Percentiles rank a stretch among this genome's conserved stretches.
These are phyloP conservation scores for Eulithis prunata DNA, from an alignment of 2,888 invertebrate genomes.

Conservation along the genomic window DNA sequence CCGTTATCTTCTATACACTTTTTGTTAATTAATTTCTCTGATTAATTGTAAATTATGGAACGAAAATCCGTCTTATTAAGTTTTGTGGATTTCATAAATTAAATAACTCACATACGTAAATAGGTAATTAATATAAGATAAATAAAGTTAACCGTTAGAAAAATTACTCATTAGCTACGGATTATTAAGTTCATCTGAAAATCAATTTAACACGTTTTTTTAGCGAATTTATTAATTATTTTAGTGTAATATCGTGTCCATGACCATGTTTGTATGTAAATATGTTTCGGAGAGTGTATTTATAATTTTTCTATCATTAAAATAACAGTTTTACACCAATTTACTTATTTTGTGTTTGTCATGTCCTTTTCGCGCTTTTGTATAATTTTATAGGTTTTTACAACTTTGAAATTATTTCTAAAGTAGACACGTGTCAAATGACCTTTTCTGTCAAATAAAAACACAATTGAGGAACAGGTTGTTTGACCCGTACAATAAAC, in stretches of 20 bases:
- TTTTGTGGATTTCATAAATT: constrained; percentile 72
- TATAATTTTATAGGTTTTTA: constrained; percentile 61
- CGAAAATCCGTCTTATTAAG: constrained; percentile 77
- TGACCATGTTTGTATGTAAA: constrained; percentile 68
- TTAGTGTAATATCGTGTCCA: constrained; percentile 65
- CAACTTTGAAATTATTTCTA: constrained; percentile 60
- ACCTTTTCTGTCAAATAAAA: constrained; percentile 49
- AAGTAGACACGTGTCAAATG: constrained; percentile 59
- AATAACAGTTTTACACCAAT: constrained; percentile 60
- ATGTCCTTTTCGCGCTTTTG: constrained; percentile 60
- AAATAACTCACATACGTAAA: constrained; percentile 79
- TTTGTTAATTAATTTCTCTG: constrained; percentile 42
- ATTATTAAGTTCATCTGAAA: constrained; percentile 72
- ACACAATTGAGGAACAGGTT: constrained; percentile 55
- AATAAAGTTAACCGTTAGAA: constrained; percentile 72
- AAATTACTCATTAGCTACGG: constrained; percentile 72
- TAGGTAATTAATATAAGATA: constrained; percentile 76
- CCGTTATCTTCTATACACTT: constrained; percentile 39
- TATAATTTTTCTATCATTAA: constrained; percentile 45
- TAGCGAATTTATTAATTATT: constrained; percentile 80
- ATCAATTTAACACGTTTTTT: constrained; percentile 70
- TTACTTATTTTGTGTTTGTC: constrained; percentile 56
- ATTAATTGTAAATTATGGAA: constrained; percentile 57
- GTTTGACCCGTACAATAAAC: constrained; percentile 59
- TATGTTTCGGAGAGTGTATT: constrained; percentile 74